These are phyloP conservation scores for Anhinga anhinga DNA, from an alignment of 2,113 vertebrate genomes.

Conservation along the genomic window DNA sequence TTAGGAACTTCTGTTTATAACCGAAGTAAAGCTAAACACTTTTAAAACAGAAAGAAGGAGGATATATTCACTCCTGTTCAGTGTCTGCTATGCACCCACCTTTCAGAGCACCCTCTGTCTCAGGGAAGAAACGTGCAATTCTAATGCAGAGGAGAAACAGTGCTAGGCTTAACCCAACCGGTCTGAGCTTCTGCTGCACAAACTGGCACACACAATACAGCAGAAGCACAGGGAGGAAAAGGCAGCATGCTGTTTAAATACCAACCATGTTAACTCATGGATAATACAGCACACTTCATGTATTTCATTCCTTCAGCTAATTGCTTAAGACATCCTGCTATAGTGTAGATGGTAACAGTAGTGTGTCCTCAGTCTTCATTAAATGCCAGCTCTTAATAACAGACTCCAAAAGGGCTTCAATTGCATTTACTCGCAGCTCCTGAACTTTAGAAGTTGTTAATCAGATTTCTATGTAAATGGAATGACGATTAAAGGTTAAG, in stretches of 20 bases:
- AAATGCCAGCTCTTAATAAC: conserved; percentile 89
- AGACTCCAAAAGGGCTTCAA: conserved; percentile 85
- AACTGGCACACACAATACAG: background rate
- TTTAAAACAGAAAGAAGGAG: background rate
- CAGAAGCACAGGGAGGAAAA: background rate
- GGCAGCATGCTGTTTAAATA: conserved; percentile 65
- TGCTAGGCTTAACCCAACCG: background rate
- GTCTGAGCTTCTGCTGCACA: background rate
- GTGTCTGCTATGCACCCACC: background rate
- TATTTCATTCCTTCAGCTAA: conserved; percentile 74
- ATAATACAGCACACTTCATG: conserved; percentile 58
- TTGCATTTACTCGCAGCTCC: conserved; percentile 85
- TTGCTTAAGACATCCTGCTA: conserved; percentile 83
- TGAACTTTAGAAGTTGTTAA: conserved; percentile 89
- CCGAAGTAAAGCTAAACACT: background rate
- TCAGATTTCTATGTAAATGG: conserved; percentile 79
- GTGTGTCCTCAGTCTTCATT: conserved; percentile 80
- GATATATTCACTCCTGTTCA: fast-evolving
- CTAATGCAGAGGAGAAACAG: background rate
- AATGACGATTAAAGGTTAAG: conserved; percentile 81
- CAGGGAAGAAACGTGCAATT: background rate
- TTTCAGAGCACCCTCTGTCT: background rate
- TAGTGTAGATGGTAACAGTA: conserved; percentile 69
- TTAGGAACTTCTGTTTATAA: background rate
- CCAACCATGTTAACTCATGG: conserved; percentile 62